Evolutionary conservation across 2,113 vertebrate species (phyloP), one percentile per base, ranked within the genome.

Genomic region (Nannospalax galili): DNA sequence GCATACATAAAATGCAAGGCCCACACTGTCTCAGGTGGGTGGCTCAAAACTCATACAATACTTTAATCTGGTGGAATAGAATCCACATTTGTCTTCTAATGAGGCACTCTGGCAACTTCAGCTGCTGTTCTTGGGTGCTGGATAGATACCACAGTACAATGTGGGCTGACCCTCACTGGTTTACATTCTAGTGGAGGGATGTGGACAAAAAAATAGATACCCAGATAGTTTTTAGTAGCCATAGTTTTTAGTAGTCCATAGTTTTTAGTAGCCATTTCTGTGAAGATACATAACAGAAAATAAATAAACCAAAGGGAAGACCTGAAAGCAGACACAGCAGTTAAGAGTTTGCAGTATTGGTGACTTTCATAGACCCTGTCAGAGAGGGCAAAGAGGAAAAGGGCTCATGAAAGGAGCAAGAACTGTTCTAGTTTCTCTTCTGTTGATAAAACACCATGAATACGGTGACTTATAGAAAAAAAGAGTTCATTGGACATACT

Each of bases 131-230:
- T 35, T 20, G 35, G 58, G 56, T 16, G 15, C 10, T 48, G 32
- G 3, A 52, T 45, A 1, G 78, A 14, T 19, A 4, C 1, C 7
- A n/a, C 22, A 26, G 22, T 7, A 7, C 1, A 26, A 48, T 19
- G 2, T 65, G 9, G 20, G 81, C 24, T 73, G 70, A 20, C 52
- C 17, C 20, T 93, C 35, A 6, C 24, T 32, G 32, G 12, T 48
- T 84, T 60, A 24, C 5, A 40, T 62, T 62, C 35, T 10, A 58
- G 5, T 9, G 19, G 52, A 84, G 8, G 14, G 65, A 91, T 7
- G 32, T 6, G 19, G 30, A 62, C 5, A 70, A 48, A 52, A 15
- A 72, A 28, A 48, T 40, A 58, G 79, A 79, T 3, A 32, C 9
- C 10, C 22, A 24, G 40, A 30, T 17, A 24, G 62, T 22, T 64